A percentile compares a stretch with the other conserved stretches of the same genome.
phyloP scores from a whole-genome alignment of 1,140 invertebrate genomes.

The Pectinophora gossypiella region DNA sequence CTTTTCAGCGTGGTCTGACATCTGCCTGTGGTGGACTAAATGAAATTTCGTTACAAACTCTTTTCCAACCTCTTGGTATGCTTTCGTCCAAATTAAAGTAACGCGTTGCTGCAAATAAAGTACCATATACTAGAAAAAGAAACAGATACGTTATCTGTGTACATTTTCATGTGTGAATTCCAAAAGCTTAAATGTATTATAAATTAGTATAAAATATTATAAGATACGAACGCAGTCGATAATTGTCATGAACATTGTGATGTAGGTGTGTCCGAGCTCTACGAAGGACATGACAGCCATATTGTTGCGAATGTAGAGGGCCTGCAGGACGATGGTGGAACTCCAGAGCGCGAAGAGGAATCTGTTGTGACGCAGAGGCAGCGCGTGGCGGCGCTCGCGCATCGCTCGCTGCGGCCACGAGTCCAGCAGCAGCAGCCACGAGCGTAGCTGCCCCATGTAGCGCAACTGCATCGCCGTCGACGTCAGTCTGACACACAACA shows the following conservation, averaged over 20 bases:
- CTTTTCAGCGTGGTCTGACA: neutral
- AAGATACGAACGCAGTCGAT: neutral
- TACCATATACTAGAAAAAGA: neutral
- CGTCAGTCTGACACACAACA: too few relatives aligned
- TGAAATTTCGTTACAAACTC: neutral
- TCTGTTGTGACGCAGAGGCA: neutral
- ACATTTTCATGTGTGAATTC: too few relatives aligned
- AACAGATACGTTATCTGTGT: neutral
- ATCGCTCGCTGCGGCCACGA: neutral
- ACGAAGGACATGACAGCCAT: conserved; percentile 6
- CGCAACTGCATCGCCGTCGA: neutral
- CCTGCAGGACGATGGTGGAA: neutral
- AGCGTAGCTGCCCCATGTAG: neutral
- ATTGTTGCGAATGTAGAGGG: neutral
- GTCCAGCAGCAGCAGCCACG: neutral
- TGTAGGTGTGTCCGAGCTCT: conserved; percentile 27
- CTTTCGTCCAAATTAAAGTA: neutral
- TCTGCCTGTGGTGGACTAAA: neutral
- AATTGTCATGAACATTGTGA: conserved; percentile 23
- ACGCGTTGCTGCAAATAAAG: neutral
- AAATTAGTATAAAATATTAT: neutral
- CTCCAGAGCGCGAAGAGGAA: neutral
- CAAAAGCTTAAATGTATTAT: too few relatives aligned
- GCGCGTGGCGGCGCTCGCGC: neutral
- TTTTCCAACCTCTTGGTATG: neutral